Conservation (phyloP, 2,888 invertebrate species). For the Pelosia muscerda region DNA sequence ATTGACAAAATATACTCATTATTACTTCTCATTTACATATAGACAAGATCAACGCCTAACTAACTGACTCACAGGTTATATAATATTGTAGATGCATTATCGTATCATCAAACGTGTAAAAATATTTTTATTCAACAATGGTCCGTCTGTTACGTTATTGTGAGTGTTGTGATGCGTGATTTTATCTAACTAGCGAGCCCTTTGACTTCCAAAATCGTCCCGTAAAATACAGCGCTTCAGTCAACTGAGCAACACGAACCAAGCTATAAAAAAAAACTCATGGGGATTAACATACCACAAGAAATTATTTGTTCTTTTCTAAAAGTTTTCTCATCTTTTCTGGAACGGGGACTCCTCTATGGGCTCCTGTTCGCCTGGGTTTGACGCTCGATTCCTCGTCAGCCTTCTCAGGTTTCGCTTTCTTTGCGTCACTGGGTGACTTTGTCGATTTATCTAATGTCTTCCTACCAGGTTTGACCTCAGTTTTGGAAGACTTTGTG, state of each 20-base stretch:
- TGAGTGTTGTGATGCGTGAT: constrained; percentile 74
- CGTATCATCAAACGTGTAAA: constrained; percentile 74
- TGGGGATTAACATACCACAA: constrained; percentile 40
- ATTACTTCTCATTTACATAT: constrained; percentile 72
- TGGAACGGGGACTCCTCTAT: constrained; percentile 76
- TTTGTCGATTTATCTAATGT: constrained; percentile 54
- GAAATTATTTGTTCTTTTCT: constrained; percentile 62
- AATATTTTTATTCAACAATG: constrained; percentile 81
- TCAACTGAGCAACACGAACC: constrained; percentile 49
- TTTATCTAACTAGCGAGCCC: constrained; percentile 70
- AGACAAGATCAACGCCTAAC: constrained; percentile 70
- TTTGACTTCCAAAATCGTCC: constrained; percentile 43
- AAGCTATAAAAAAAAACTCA: constrained; percentile 46
- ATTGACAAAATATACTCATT: constrained; percentile 81
- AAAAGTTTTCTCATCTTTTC: constrained; percentile 73
- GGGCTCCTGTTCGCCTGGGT: constrained; percentile 58
- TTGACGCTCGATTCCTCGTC: constrained; percentile 50
- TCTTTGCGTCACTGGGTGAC: constrained; percentile 33
- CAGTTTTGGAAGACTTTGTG: constrained; percentile 39
- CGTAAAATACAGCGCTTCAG: constrained; percentile 37
- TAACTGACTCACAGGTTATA: constrained; percentile 67
- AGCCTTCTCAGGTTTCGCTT: constrained; percentile 41
- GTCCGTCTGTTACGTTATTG: constrained; percentile 78
- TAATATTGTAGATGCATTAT: constrained; percentile 65
- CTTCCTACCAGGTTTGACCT: constrained; percentile 52